A percentile compares a stretch with the other conserved stretches of the same genome.
Conservation (phyloP, 2,888 invertebrate genomes). For the Ceratothoa steindachneri region DNA sequence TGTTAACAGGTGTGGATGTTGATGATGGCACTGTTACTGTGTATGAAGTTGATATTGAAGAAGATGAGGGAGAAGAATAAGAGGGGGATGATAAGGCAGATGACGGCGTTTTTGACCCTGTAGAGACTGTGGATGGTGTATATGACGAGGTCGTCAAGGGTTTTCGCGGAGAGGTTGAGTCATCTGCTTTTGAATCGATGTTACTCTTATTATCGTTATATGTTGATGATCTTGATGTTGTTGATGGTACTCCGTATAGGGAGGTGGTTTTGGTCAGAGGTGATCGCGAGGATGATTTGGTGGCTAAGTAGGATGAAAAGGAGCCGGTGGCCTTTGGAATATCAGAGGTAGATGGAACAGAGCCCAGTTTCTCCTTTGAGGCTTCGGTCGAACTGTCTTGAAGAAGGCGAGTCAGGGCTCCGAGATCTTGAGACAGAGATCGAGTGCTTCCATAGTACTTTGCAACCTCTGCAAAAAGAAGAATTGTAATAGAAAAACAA, state of each 20-base stretch:
- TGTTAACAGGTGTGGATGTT: too few species aligned
- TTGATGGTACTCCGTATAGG: conserved; percentile 18
- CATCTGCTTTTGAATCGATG: too few species aligned
- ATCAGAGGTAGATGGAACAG: neutral
- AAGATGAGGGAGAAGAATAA: too few species aligned
- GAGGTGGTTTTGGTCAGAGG: conserved; percentile 26
- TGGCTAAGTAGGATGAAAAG: conserved; percentile 44
- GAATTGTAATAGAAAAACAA: too few species aligned
- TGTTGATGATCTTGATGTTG: too few species aligned
- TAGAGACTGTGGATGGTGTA: too few species aligned
- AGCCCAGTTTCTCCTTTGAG: neutral
- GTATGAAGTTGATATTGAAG: neutral
- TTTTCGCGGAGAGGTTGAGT: too few species aligned
- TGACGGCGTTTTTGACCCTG: too few species aligned
- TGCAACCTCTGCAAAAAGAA: neutral
- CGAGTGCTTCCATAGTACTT: conserved; percentile 34
- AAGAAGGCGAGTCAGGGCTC: neutral
- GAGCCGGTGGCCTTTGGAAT: conserved; percentile 11
- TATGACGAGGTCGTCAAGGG: too few species aligned
- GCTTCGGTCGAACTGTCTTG: conserved; percentile 21
- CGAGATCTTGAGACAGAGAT: conserved; percentile 20
- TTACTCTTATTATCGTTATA: too few species aligned
- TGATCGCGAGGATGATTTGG: conserved; percentile 37
- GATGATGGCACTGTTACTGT: too few species aligned
- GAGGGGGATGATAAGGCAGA: too few species aligned